A percentile compares a stretch with the other conserved stretches of the same genome.
Conservation (phyloP, 2,113 vertebrate genomes). For the Pogona vitticeps region DNA sequence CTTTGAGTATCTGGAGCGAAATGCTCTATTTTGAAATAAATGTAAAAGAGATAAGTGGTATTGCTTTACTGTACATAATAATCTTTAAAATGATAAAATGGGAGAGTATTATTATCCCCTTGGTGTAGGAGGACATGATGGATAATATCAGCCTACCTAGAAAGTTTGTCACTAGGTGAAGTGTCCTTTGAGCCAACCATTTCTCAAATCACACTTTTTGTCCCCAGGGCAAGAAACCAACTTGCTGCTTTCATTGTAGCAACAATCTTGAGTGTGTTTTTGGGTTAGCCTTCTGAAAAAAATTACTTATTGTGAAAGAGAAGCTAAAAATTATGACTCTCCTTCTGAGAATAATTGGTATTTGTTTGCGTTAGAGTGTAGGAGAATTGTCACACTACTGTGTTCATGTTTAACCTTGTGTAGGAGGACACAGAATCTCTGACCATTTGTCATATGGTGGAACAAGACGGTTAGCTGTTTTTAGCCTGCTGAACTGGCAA, state of each 20-base stretch:
- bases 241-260: not conserved
- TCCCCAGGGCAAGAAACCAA: not conserved
- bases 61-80: not conserved
- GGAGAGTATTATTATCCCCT: not conserved
- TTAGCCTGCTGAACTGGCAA: constrained; percentile 16
- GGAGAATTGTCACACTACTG: not conserved
- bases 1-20: too few relatives aligned
- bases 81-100: not conserved
- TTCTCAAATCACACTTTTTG: not conserved
- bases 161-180: not conserved
- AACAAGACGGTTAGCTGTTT: fast-evolving
- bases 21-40: too few relatives aligned
- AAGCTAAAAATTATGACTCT: not conserved
- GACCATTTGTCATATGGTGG: not conserved
- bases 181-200: not conserved
- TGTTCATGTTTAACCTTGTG: constrained; percentile 24
- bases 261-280: not conserved
- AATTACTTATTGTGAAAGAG: not conserved
- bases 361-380: constrained; percentile 3
- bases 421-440: constrained; percentile 1
- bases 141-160: not conserved
- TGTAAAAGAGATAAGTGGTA: too few relatives aligned
- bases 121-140: not conserved
- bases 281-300: not conserved
- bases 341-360: not conserved